Evolutionary conservation across 1,140 invertebrate species (phyloP).

Genomic region (Drosophila ohnishii): DNA sequence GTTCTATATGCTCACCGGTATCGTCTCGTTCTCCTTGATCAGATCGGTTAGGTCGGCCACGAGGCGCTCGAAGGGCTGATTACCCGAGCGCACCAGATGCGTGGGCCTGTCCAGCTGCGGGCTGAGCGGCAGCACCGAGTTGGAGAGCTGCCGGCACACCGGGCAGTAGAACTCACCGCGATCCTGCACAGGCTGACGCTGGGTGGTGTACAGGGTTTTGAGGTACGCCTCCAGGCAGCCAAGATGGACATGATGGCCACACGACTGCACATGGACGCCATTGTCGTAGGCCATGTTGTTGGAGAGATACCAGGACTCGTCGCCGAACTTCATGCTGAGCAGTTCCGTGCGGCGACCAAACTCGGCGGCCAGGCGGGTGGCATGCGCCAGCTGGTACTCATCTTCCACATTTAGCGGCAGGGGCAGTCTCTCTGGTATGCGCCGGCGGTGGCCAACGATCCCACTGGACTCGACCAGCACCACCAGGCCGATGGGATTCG

Average conservation of each 20-base stretch:
- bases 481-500: slow-evolving; percentile 95
- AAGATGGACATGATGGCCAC: slow-evolving; percentile 97
- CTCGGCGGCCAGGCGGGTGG: slow-evolving; percentile 68
- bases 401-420: slow-evolving; percentile 71
- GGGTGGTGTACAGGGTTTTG: slow-evolving; percentile 90
- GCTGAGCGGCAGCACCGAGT: slow-evolving; percentile 94
- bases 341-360: slow-evolving; percentile 73
- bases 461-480: slow-evolving; percentile 87
- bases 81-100: slow-evolving; percentile 86
- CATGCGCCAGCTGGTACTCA: slow-evolving; percentile 60
- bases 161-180: slow-evolving; percentile 97
- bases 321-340: slow-evolving; percentile 74
- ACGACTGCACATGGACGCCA: slow-evolving; percentile 97
- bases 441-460: slow-evolving; percentile 82
- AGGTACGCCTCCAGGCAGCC: slow-evolving; percentile 96
- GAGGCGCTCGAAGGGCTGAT: slow-evolving; percentile 84
- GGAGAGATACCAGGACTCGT: slow-evolving; percentile 91
- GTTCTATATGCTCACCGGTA: slow-evolving; percentile 84
- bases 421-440: slow-evolving; percentile 67
- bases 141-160: slow-evolving; percentile 95
- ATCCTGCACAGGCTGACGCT: slow-evolving; percentile 90
- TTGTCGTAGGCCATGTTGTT: slow-evolving; percentile 96
- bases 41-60: slow-evolving; percentile 86
- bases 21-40: slow-evolving; percentile 87
- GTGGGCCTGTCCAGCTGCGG: slow-evolving; percentile 89